Conservation (phyloP, 2,113 vertebrate species). For the Thunnus maccoyii region DNA sequence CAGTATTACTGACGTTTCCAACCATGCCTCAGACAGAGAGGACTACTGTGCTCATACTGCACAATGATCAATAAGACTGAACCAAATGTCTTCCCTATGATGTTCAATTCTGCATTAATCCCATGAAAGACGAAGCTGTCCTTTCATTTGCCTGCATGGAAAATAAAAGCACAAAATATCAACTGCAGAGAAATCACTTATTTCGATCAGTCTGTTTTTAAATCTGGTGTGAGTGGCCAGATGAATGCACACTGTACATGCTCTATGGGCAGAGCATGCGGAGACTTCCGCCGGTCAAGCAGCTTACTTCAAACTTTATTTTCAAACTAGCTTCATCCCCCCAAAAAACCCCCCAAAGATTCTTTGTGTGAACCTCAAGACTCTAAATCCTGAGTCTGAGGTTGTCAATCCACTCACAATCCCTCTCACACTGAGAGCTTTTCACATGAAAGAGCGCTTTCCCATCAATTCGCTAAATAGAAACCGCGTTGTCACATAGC, state of each 20-base stretch:
- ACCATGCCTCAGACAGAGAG: neutral
- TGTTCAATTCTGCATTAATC: neutral
- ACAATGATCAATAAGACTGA: slow-evolving; percentile 28
- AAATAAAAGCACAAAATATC: slow-evolving; percentile 26
- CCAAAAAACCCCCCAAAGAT: slow-evolving; percentile 1
- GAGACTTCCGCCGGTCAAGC: too few relatives aligned
- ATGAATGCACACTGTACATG: too few relatives aligned
- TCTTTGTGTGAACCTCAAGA: slow-evolving; percentile 35
- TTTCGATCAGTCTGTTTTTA: neutral
- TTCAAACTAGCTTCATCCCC: slow-evolving; percentile 23
- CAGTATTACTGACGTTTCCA: slow-evolving; percentile 30
- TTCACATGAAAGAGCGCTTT: slow-evolving; percentile 40
- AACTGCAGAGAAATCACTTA: neutral
- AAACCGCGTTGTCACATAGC: slow-evolving; percentile 27
- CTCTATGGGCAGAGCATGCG: too few relatives aligned
- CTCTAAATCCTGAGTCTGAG: slow-evolving; percentile 32
- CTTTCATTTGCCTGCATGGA: neutral
- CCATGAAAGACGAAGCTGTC: neutral
- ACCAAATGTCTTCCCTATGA: neutral
- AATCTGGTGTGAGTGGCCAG: too few relatives aligned
- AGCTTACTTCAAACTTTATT: neutral
- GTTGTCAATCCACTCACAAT: slow-evolving; percentile 45
- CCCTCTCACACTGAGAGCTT: slow-evolving; percentile 46
- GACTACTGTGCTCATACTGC: neutral
- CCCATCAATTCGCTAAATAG: slow-evolving; percentile 38